A percentile compares a stretch with the other conserved stretches of the same genome.
Conservation (phyloP, 2,113 vertebrate genomes). For the Podarcis raffonei region DNA sequence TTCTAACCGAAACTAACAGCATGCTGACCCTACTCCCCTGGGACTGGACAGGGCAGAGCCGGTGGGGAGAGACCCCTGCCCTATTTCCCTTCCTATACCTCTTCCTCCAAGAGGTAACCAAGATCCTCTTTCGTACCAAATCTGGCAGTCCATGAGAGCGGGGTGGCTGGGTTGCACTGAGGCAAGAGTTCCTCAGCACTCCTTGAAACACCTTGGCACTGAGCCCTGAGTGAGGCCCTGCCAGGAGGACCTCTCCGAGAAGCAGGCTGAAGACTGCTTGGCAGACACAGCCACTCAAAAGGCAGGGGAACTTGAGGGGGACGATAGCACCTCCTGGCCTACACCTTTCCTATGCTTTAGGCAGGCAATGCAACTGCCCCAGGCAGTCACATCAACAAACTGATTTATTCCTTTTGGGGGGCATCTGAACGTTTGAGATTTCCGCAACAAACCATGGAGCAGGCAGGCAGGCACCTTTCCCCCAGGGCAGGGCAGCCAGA, state of each 20-base stretch:
- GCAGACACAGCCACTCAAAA: too few species aligned
- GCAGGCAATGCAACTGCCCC: neutral
- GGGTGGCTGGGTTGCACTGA: too few species aligned
- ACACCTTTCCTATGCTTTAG: neutral
- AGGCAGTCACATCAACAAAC: neutral
- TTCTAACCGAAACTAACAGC: too few species aligned
- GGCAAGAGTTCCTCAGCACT: neutral
- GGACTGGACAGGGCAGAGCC: neutral
- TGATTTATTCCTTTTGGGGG: neutral
- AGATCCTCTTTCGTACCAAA: neutral
- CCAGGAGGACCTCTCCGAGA: accelerated
- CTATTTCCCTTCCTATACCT: neutral
- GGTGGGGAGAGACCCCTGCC: neutral
- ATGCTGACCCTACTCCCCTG: neutral
- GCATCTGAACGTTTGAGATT: neutral
- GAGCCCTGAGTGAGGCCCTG: neutral
- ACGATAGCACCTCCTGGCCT: neutral
- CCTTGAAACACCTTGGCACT: neutral
- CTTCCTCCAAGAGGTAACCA: neutral
- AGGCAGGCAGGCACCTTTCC: neutral
- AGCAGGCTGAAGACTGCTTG: neutral
- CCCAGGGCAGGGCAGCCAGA: neutral
- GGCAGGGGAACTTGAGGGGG: neutral
- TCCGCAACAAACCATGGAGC: accelerated
- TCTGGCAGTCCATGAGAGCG: neutral